Percentiles rank a stretch among this genome's conserved stretches.
phyloP scores from a whole-genome alignment of 2,888 invertebrate species.

The Ellobium chinense region DNA sequence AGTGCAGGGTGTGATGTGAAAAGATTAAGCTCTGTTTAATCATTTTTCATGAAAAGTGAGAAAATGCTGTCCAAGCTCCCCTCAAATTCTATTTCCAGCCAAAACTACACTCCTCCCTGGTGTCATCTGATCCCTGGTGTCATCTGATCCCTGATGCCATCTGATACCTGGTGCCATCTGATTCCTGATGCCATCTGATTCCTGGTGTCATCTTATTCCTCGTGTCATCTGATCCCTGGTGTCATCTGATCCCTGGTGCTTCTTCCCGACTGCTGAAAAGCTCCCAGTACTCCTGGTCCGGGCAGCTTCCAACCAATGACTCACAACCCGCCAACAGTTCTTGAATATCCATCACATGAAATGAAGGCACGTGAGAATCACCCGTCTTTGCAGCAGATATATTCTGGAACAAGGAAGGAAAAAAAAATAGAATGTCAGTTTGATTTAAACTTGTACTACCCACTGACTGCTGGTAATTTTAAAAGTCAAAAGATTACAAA shows the following conservation, averaged over 20 bases:
- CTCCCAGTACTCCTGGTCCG: constrained; percentile 62
- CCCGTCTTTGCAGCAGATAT: not conserved
- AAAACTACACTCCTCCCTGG: too few species aligned
- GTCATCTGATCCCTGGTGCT: constrained; percentile 48
- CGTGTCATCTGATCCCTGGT: too few species aligned
- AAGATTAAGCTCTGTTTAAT: too few species aligned
- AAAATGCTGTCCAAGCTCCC: too few species aligned
- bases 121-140: not conserved
- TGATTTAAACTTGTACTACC: too few species aligned
- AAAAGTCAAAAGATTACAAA: not conserved
- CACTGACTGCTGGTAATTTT: not conserved
- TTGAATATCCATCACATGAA: constrained; percentile 52
- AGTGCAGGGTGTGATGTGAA: too few species aligned
- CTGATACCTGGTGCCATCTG: too few species aligned
- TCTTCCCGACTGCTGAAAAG: constrained; percentile 61
- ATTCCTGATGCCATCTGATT: too few species aligned
- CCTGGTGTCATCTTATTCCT: too few species aligned
- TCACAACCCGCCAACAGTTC: constrained; percentile 55
- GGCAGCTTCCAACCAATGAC: constrained; percentile 52
- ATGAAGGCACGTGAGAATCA: not conserved
- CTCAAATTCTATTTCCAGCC: too few species aligned
- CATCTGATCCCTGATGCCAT: constrained; percentile 48
- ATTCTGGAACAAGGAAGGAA: not conserved
- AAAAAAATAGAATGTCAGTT: not conserved
- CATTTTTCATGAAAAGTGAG: too few species aligned